Base-by-base conservation (phyloP, 2,113 vertebrate species). In the Mionectes macconnelli region DNA sequence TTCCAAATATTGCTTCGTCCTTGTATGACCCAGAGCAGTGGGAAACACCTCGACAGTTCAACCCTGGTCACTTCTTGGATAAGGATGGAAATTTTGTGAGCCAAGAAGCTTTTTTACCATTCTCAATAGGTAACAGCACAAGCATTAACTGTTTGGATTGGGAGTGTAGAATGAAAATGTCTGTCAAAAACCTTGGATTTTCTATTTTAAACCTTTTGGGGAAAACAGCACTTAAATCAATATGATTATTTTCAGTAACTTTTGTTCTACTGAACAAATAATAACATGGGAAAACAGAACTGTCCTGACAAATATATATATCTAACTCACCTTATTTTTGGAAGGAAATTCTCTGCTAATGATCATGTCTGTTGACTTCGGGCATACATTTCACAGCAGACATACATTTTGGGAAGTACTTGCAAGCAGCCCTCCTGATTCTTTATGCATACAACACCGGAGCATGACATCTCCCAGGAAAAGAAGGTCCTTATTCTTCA, bases 31-130 rank as follows among this genome's bases (percentile, higher is more conserved):
- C 97, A 10, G 84, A 96, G 47, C 92, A 93, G 17, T 98, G 97
- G 98, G 90, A 97, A 84, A 97, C 87, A 22, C 97, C 97, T 39
- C 69, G 23, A 18, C 76, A 93, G 30, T 98, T 98, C 96, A 97
- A 97, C 64, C 95, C 97, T 3, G 45, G 88, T 49, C 97, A 98
- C n/a, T 98, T 98, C 84, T 91, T 98, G 77, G 97, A 98, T 73
- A 89, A 96, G 56, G 94, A 97, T 31, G 98, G 97, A 87, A 97
- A 97, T 49, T 98, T 98, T 3, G 60, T 84, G 78, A 82, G 89
- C 78, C 95, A 45, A 40, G 97, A 98, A 62, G 98, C 97, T 17
- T 98, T 98, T 82, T 79, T 98, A 44, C 97, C 97, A 7, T 98
- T 98, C 93, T 98, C 98, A 6, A 40, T 95, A 90, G 97, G 97